These are phyloP conservation scores for Drosophila mimetica DNA, from an alignment of 2,888 invertebrate genomes.

Conservation along the genomic window DNA sequence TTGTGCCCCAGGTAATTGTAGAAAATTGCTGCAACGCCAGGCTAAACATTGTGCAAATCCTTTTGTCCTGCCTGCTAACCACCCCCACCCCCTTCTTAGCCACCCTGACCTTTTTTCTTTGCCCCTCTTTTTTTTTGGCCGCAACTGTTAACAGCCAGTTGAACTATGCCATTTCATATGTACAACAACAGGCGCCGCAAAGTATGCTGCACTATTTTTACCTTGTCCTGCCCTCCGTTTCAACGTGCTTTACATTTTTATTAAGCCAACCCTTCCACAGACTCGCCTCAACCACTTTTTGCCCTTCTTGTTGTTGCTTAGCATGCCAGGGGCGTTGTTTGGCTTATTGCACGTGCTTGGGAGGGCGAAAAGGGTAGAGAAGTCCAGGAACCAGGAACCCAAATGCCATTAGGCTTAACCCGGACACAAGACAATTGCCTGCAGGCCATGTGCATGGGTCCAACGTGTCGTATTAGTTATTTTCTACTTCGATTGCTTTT, in stretches of 20 bases:
- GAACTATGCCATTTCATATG: conserved; percentile 78
- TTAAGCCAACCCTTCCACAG: conserved; percentile 81
- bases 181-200: conserved; percentile 55
- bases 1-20: conserved; percentile 79
- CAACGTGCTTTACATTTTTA: conserved; percentile 83
- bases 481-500: conserved; percentile 81
- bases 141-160: conserved; percentile 81
- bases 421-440: conserved; percentile 63
- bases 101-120: conserved; percentile 14
- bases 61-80: conserved; percentile 56
- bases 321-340: conserved; percentile 80
- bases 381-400: conserved; percentile 35
- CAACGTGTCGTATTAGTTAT: conserved; percentile 79
- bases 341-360: conserved; percentile 78
- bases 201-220: conserved; percentile 75
- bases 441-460: conserved; percentile 63
- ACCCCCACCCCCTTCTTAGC: conserved; percentile 21
- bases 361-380: conserved; percentile 1
- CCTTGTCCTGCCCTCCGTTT: conserved; percentile 51
- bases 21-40: conserved; percentile 79
- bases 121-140: conserved; percentile 74
- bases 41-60: conserved; percentile 80
- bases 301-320: conserved; percentile 57
- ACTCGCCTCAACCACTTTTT: no score
- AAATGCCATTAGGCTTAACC: conserved; percentile 76